Evolutionary conservation across 2,797 vertebrate genomes (phyloP), one percentile per base, ranked within the genome.

Genomic region (Loriculus beryllinus): DNA sequence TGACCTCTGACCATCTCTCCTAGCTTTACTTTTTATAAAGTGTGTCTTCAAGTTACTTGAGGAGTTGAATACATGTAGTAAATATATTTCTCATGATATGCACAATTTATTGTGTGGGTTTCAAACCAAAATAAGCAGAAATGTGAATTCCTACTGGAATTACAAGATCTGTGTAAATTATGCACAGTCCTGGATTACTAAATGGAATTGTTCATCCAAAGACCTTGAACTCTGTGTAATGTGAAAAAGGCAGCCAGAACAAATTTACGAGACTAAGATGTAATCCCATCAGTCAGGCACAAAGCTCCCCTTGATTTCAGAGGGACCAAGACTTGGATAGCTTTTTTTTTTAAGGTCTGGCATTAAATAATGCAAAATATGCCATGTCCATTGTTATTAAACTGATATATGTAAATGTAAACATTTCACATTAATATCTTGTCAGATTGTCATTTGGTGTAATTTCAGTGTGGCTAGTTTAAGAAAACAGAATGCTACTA

Each of bases 271-370:
- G 37, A 28, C 37, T 87, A 86, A 82, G 25, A 26, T 0, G 0
- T 78, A 93, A 95, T 64, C 76, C 22, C 43, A 49, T 25, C 57
- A 65, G 74, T 74, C 21, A 54, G 62, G 33, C 87, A 64, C 37
- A 94, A 94, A 92, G 47, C 7, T 48, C 11, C 49, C 43, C 42
- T 7, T 82, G 79, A 90, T 96, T 94, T 95, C 83, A 88, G 40
- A 67, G 40, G 48, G 54, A 74, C 29, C 5, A 56, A 79, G 57
- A 40, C 48, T 70, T 76, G 18, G 14, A 68, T 10, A 59, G 5
- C 37, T 39, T 10, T 2, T 39, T 35, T 21, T 59, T 75, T 12
- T 12, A 48, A 80, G 10, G 62, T 57, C 54, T 84, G 42, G 2
- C 28, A 33, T 42, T 56, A 56, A 14, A 62, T 49, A 86, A 81